Evolutionary conservation across 2,113 vertebrate species (phyloP), one percentile per base, ranked within the genome.

Genomic region (Antigone vipio): DNA sequence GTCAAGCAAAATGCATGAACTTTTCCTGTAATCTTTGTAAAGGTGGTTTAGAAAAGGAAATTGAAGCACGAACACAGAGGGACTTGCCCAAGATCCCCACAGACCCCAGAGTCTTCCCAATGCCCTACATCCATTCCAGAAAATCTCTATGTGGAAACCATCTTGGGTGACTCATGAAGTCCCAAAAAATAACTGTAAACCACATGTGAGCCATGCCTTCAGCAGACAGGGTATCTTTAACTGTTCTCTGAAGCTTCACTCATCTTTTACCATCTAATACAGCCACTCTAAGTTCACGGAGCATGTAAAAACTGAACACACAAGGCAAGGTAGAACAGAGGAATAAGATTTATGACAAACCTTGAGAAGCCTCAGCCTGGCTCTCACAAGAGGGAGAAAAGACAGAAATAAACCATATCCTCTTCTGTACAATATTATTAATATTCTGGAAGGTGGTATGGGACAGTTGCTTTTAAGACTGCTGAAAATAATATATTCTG

Each of bases 51-150:
- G 32, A 74, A 76, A 86, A 62, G 8, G 27, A 89, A 87, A 89
- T 0, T 34, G 34, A 91, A 92, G 69, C 52, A 87, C 0, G 0
- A n/a, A 35, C 2, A 1, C 0, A 62, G n/a, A 38, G 9, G 3
- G 59, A 71, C 55, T 78, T 68, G 26, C 24, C 40, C 50, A 58
- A 59, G 58, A 79, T 76, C 4, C 9, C n/a, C 30, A 34, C 14
- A 73, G 19, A 69, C 4, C 1, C 44, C 79, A 9, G 20, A 26
- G 45, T 55, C 44, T 60, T 91, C 64, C 73, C 60, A 67, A 1
- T 6, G 15, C 8, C 11, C 64, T 52, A 75, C 30, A 47, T 23
- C 29, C 60, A 66, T 50, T 69, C 59, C 86, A 77, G 38, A 81
- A 58, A 74, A 59, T 19, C 44, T 59, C 35, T 30, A 9, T 10